Percentiles rank a stretch among this genome's conserved stretches.
These are phyloP conservation scores for Gadopsis marmoratus DNA, from an alignment of 2,797 vertebrate species.

Conservation along the genomic window DNA sequence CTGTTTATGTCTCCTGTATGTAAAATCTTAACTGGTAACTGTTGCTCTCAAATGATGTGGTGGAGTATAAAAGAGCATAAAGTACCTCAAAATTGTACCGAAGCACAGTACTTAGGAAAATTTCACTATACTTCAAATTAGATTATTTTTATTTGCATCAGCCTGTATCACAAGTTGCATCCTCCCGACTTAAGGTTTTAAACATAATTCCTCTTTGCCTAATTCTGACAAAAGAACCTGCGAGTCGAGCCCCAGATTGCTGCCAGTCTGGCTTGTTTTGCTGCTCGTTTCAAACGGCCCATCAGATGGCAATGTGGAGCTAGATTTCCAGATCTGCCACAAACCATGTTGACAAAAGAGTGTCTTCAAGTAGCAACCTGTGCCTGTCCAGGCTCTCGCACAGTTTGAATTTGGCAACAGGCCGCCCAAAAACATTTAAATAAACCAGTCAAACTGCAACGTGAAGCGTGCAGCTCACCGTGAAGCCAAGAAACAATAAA, in stretches of 20 bases:
- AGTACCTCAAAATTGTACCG: not conserved
- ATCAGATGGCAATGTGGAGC: slow-evolving; percentile 58
- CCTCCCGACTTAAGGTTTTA: not conserved
- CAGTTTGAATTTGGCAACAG: not conserved
- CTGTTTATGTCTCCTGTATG: no score
- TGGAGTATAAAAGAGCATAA: not conserved
- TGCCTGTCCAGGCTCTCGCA: not conserved
- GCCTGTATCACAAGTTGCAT: not conserved
- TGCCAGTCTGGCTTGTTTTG: not conserved
- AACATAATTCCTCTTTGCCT: not conserved
- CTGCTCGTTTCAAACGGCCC: slow-evolving; percentile 4
- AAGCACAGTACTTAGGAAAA: no score
- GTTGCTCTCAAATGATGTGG: not conserved
- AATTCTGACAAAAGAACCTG: not conserved
- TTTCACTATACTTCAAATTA: not conserved
- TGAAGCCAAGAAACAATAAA: not conserved
- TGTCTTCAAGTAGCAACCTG: not conserved
- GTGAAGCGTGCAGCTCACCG: not conserved
- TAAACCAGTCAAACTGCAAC: not conserved
- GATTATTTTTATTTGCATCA: not conserved
- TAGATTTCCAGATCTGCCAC: slow-evolving; percentile 1
- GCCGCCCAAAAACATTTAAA: not conserved
- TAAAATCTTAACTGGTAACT: no score
- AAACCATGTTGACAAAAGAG: not conserved
- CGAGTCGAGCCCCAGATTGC: not conserved